A percentile compares a stretch with the other conserved stretches of the same genome.
Evolutionary conservation across 2,113 vertebrate species (phyloP).

Genomic region (Calypte anna): DNA sequence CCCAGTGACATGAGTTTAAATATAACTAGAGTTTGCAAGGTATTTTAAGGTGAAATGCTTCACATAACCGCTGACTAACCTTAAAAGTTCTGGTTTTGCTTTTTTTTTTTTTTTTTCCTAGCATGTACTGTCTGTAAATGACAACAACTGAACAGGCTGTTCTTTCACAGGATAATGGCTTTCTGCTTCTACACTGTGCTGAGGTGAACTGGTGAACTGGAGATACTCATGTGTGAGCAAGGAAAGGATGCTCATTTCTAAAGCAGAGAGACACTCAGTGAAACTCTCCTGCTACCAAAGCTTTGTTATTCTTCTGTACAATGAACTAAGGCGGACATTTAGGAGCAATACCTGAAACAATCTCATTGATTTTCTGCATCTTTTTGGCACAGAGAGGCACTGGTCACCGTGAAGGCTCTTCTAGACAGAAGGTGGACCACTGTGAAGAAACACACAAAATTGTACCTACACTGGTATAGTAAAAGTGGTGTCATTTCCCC

Average conservation of each 20-base stretch:
- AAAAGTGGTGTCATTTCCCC: slow-evolving; percentile 15
- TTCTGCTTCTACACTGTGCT: background rate
- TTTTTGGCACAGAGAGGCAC: background rate
- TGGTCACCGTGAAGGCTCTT: background rate
- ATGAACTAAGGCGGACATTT: background rate
- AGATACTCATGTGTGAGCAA: background rate
- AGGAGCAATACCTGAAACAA: background rate
- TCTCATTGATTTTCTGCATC: background rate
- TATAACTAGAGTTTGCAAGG: background rate
- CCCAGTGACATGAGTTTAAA: background rate
- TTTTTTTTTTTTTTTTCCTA: background rate
- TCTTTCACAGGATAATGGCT: background rate
- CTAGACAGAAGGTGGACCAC: background rate
- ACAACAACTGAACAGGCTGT: background rate
- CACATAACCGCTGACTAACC: background rate
- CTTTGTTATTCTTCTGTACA: background rate
- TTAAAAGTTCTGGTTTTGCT: background rate
- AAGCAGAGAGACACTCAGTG: background rate
- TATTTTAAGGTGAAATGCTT: slow-evolving; percentile 40
- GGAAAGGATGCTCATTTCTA: background rate
- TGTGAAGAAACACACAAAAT: background rate
- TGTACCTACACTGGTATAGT: background rate
- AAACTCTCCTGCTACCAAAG: background rate
- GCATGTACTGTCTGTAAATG: background rate
- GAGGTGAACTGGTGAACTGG: background rate